Evolutionary conservation across 2,797 vertebrate species (phyloP).

Genomic region (Sebastes iracundus): DNA sequence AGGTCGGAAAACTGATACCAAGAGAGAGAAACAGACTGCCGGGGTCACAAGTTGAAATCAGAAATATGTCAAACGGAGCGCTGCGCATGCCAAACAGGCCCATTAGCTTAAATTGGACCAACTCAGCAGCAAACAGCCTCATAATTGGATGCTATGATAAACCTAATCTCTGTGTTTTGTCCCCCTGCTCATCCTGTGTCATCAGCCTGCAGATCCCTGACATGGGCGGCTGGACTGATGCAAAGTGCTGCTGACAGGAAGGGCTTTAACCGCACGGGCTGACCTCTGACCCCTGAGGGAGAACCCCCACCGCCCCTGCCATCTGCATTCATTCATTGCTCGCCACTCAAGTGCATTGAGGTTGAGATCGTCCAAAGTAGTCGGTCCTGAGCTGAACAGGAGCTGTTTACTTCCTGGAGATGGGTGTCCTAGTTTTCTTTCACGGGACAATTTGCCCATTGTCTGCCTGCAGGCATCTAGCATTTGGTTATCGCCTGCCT

Average conservation of each 20-base stretch:
- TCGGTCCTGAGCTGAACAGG: conserved; percentile 38
- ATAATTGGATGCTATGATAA: conserved; percentile 59
- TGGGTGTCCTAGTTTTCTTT: conserved; percentile 70
- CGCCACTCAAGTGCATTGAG: conserved; percentile 19
- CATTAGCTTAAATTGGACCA: conserved; percentile 29
- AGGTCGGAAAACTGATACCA: background rate
- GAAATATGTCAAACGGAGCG: conserved; percentile 5
- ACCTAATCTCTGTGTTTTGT: conserved; percentile 37
- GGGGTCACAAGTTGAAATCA: background rate
- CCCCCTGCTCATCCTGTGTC: conserved; percentile 42
- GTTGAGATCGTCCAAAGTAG: conserved; percentile 32
- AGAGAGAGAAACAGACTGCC: conserved; percentile 2
- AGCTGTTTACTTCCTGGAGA: conserved; percentile 70
- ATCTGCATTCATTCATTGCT: conserved; percentile 33
- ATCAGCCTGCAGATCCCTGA: conserved; percentile 29
- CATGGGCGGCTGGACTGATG: conserved; percentile 25
- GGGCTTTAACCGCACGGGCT: conserved; percentile 52
- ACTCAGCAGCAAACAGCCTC: conserved; percentile 18
- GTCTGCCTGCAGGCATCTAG: conserved; percentile 57
- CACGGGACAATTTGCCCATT: conserved; percentile 71
- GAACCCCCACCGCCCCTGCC: background rate
- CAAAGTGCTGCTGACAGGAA: conserved; percentile 65
- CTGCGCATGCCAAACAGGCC: conserved; percentile 6
- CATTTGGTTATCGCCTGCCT: conserved; percentile 33
- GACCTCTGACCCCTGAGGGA: conserved; percentile 47